phyloP scores from a whole-genome alignment of 1,140 invertebrate genomes.

The Lepidurus apus region DNA sequence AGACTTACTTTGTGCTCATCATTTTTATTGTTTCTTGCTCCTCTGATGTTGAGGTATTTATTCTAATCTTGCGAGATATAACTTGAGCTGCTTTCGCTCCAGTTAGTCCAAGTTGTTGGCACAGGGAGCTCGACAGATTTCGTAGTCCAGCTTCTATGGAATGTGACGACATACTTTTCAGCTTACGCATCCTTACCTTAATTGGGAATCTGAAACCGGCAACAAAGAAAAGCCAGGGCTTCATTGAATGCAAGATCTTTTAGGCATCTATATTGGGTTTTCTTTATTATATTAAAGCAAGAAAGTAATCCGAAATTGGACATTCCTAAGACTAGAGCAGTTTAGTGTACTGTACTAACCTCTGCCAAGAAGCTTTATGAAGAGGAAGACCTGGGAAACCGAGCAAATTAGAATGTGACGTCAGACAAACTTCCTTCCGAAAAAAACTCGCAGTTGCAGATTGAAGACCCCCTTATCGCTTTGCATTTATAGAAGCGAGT shows the following conservation, averaged over 20 bases:
- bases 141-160: background rate
- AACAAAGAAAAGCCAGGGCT: background rate
- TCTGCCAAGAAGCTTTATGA: background rate
- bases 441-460: background rate
- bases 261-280: background rate
- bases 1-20: too few relatives aligned
- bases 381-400: too few relatives aligned
- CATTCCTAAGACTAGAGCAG: background rate
- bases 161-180: background rate
- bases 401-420: background rate
- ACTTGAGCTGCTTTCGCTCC: background rate
- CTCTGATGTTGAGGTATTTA: background rate
- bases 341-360: background rate
- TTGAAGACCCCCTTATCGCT: background rate
- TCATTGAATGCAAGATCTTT: background rate
- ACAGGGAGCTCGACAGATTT: background rate
- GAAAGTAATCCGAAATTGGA: background rate
- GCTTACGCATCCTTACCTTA: conserved; percentile 6
- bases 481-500: background rate
- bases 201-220: background rate
- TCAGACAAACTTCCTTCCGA: background rate
- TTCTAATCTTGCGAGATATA: background rate
- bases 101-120: background rate
- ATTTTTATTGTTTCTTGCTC: background rate
- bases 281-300: background rate